Conservation (phyloP, 2,888 invertebrate species). For the Congeria kusceri region DNA sequence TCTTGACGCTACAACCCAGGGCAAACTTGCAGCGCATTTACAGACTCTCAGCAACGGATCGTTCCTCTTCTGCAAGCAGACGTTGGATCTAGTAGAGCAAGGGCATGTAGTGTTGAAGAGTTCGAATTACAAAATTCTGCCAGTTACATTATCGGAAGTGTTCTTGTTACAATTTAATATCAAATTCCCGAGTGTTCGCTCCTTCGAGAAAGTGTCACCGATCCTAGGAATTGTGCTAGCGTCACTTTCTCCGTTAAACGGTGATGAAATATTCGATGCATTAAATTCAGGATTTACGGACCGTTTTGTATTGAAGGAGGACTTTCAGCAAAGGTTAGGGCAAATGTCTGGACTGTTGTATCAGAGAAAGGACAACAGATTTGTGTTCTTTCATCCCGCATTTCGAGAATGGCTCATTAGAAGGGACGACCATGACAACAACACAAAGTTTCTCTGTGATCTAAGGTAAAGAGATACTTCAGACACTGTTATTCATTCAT, state of each 20-base stretch:
- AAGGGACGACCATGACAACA: constrained; percentile 88
- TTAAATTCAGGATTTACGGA: constrained; percentile 94
- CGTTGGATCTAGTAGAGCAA: constrained; percentile 95
- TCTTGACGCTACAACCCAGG: constrained; percentile 78
- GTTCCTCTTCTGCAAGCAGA: constrained; percentile 95
- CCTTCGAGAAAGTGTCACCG: constrained; percentile 93
- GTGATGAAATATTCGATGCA: constrained; percentile 96
- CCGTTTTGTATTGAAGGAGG: constrained; percentile 94
- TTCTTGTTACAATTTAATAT: constrained; percentile 96
- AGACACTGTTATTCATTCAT: no score
- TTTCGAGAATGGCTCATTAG: constrained; percentile 98
- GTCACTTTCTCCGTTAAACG: constrained; percentile 94
- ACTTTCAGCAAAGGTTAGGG: constrained; percentile 95
- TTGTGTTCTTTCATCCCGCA: constrained; percentile 99
- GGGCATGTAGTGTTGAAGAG: constrained; percentile 97
- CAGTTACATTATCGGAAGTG: constrained; percentile 87
- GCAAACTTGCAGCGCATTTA: constrained; percentile 92
- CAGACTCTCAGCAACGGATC: constrained; percentile 94
- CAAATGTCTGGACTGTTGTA: constrained; percentile 94
- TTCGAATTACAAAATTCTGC: constrained; percentile 92
- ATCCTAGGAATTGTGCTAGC: constrained; percentile 96
- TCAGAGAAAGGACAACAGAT: constrained; percentile 95
- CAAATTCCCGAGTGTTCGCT: constrained; percentile 94
- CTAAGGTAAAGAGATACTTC: constrained; percentile 87
- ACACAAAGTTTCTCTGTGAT: constrained; percentile 97